phyloP scores from a whole-genome alignment of 2,113 vertebrate genomes.

The Cebus imitator region DNA sequence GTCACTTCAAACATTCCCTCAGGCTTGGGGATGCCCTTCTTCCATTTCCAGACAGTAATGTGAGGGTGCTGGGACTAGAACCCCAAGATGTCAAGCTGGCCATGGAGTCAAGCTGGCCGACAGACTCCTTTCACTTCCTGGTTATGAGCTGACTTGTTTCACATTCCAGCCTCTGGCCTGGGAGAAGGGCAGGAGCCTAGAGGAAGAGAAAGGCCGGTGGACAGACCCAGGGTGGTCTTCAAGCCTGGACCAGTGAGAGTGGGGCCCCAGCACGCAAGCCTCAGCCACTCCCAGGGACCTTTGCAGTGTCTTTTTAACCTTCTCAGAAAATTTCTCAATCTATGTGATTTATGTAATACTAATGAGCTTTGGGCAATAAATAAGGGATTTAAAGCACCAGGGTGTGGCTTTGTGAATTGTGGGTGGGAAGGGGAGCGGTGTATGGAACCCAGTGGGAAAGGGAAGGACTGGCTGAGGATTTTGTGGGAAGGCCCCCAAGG shows the following conservation, averaged over 20 bases:
- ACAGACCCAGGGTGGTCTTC: conserved; percentile 51
- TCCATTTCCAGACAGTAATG: neutral
- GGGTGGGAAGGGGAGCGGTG: neutral
- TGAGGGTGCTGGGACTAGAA: neutral
- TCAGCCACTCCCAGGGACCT: neutral
- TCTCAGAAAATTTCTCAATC: conserved; percentile 37
- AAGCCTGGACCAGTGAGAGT: conserved; percentile 5
- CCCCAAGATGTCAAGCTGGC: neutral
- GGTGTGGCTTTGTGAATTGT: neutral
- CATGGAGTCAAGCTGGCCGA: neutral
- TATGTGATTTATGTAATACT: conserved; percentile 66
- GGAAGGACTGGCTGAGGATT: neutral
- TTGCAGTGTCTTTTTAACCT: conserved; percentile 76
- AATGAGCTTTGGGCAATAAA: conserved; percentile 80
- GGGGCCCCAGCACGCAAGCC: neutral
- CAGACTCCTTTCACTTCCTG: neutral
- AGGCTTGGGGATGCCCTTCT: neutral
- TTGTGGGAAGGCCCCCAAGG: neutral
- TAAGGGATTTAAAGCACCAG: conserved; percentile 49
- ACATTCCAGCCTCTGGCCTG: neutral
- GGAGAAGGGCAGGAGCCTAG: neutral
- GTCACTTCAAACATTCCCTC: conserved; percentile 27
- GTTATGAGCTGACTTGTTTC: neutral
- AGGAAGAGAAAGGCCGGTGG: neutral
- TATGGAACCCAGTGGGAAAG: neutral